Evolutionary conservation across 2,888 invertebrate genomes (phyloP).

Genomic region (Horisme vitalbata): DNA sequence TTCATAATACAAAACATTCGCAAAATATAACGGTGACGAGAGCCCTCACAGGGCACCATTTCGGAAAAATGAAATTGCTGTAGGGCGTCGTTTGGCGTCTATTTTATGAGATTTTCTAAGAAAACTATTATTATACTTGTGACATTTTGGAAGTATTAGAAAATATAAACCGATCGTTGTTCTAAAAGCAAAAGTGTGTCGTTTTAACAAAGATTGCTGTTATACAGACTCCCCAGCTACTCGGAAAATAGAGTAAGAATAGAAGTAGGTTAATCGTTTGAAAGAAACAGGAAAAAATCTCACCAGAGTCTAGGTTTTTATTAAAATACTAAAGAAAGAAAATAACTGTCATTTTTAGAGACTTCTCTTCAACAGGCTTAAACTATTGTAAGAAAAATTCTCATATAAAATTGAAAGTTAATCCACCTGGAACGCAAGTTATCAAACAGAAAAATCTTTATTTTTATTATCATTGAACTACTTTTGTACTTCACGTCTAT

Average conservation of each 20-base stretch:
- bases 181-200: slow-evolving; percentile 43
- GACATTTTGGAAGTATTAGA: slow-evolving; percentile 29
- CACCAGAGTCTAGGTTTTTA: slow-evolving; percentile 1
- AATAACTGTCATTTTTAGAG: not conserved
- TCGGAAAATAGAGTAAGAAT: slow-evolving; percentile 35
- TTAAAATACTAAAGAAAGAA: not conserved
- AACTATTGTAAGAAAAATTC: not conserved
- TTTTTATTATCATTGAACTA: slow-evolving; percentile 30
- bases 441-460: slow-evolving; percentile 17
- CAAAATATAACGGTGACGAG: slow-evolving; percentile 79
- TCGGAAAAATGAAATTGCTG: slow-evolving; percentile 78
- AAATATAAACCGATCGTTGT: slow-evolving; percentile 38
- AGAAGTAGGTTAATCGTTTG: slow-evolving; percentile 30
- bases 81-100: slow-evolving; percentile 63
- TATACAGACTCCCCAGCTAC: slow-evolving; percentile 36
- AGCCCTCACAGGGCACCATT: slow-evolving; percentile 63
- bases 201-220: slow-evolving; percentile 39
- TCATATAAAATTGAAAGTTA: slow-evolving; percentile 3
- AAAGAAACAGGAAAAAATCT: slow-evolving; percentile 17
- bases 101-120: slow-evolving; percentile 59
- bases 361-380: too few species aligned
- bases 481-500: slow-evolving; percentile 32
- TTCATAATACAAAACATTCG: slow-evolving; percentile 78
- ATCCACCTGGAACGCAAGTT: slow-evolving; percentile 16
- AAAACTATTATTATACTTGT: slow-evolving; percentile 41